Evolutionary conservation across 1,140 invertebrate genomes (phyloP).

Genomic region (Chrysopa pallens): DNA sequence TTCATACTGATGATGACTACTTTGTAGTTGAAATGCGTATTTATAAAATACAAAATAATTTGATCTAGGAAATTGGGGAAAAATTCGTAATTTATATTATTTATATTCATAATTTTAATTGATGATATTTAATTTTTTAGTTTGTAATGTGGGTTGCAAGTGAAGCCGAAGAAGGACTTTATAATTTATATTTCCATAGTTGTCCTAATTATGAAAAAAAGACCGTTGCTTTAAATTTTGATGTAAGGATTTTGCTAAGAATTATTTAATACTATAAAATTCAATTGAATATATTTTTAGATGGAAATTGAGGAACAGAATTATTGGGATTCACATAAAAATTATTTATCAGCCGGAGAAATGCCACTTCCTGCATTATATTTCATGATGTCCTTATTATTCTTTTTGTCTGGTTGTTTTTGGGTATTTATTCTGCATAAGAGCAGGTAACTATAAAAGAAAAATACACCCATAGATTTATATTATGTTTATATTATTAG

Average conservation of each 20-base stretch:
- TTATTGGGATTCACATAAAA: conserved; percentile 29
- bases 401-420: conserved; percentile 72
- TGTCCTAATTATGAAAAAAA: conserved; percentile 49
- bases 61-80: no score
- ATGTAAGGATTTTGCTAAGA: conserved; percentile 13
- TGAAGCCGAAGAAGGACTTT: conserved; percentile 73
- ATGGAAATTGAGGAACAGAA: conserved; percentile 75
- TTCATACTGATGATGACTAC: no score
- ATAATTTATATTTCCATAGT: conserved; percentile 91
- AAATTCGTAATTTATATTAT: no score
- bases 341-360: conserved; percentile 92
- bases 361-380: conserved; percentile 88
- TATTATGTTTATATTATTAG: no score
- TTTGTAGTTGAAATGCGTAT: no score
- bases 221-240: conserved; percentile 20
- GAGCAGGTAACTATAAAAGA: conserved; percentile 53
- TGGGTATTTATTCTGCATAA: conserved; percentile 83
- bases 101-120: no score
- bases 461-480: no score
- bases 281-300: conserved; percentile 25
- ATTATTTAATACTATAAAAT: no score
- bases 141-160: conserved; percentile 68
- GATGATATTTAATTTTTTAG: no score
- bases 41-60: no score
- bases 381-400: conserved; percentile 78